Conservation (phyloP, 2,113 vertebrate genomes). For the Corythornis vintsioides region DNA sequence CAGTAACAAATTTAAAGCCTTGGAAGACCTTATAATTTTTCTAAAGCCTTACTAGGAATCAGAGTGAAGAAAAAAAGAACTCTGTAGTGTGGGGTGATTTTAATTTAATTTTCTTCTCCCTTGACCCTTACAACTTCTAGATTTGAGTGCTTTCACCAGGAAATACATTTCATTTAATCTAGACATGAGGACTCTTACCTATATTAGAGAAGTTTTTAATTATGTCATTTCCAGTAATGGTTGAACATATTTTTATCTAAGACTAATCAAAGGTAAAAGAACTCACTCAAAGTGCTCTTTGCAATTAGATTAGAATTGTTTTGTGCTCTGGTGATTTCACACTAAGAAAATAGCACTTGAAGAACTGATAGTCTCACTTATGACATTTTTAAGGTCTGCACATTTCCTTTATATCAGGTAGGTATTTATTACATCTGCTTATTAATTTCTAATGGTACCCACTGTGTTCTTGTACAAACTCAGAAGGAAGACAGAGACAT, state of each 20-base stretch:
- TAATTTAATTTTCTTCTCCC: constrained; percentile 3
- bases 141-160: constrained; percentile 8
- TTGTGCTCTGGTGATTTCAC: not conserved
- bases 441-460: not conserved
- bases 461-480: not conserved
- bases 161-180: constrained; percentile 37
- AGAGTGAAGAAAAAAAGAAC: not conserved
- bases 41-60: not conserved
- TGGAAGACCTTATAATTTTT: not conserved
- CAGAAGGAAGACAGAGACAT: not conserved
- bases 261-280: constrained; percentile 18
- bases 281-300: not conserved
- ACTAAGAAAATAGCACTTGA: not conserved
- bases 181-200: constrained; percentile 39
- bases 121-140: not conserved
- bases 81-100: not conserved
- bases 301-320: not conserved
- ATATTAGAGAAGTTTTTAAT: constrained; percentile 38
- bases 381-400: not conserved
- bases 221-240: not conserved
- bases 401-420: not conserved
- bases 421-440: not conserved
- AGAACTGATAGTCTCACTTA: not conserved
- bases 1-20: not conserved
- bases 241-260: constrained; percentile 24